Percentiles rank a stretch among this genome's conserved stretches.
These are phyloP conservation scores for Dipus sagitta DNA, from an alignment of 2,797 vertebrate genomes.

Conservation along the genomic window DNA sequence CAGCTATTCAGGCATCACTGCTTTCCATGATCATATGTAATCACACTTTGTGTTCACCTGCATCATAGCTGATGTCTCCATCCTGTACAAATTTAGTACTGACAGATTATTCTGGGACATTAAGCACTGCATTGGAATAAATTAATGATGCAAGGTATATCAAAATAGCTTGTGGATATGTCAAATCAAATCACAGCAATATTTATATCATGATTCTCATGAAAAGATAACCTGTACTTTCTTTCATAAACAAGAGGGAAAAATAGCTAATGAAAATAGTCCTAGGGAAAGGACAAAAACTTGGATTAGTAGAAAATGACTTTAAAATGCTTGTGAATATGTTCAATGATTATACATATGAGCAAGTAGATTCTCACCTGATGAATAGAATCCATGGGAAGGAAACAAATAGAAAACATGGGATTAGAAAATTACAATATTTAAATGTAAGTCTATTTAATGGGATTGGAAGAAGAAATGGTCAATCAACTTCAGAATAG, in stretches of 20 bases:
- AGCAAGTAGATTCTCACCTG: background rate
- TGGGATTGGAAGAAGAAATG: background rate
- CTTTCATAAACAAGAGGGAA: constrained; percentile 38
- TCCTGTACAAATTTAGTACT: constrained; percentile 7
- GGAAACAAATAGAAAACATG: constrained; percentile 8
- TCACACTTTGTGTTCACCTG: background rate
- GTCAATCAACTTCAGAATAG: background rate
- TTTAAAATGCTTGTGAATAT: background rate
- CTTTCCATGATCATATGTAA: background rate
- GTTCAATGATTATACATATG: background rate
- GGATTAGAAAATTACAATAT: constrained; percentile 14
- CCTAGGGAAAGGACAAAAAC: constrained; percentile 17
- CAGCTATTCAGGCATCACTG: background rate
- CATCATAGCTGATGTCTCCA: constrained; percentile 35
- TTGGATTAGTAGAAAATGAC: background rate
- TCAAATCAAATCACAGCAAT: constrained; percentile 43
- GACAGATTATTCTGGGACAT: constrained; percentile 37
- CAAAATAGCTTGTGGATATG: background rate
- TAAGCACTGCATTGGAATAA: constrained; percentile 33
- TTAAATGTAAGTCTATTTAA: background rate
- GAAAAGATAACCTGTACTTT: constrained; percentile 8
- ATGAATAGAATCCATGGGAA: background rate
- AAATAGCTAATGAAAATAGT: background rate
- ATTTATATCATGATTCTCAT: background rate
- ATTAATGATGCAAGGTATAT: constrained; percentile 17